phyloP scores from a whole-genome alignment of 2,888 invertebrate species.

The Ophonus ardosiacus region DNA sequence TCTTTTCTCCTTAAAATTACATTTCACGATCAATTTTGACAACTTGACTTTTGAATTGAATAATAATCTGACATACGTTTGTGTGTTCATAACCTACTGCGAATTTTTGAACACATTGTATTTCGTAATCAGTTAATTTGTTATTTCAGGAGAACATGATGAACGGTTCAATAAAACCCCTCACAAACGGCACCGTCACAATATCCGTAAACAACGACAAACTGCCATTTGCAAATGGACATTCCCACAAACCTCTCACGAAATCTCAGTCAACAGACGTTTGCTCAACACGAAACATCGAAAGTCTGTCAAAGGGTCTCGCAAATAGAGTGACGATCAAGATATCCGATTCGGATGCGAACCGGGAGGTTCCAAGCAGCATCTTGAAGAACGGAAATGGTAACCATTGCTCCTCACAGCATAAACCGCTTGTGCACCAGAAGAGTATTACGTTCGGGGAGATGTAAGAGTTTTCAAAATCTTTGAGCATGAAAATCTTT shows the following conservation, averaged over 20 bases:
- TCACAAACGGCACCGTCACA: constrained; percentile 73
- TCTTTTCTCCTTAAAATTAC: too few species aligned
- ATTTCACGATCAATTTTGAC: too few species aligned
- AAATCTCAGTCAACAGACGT: constrained; percentile 72
- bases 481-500: constrained; percentile 49
- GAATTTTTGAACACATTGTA: too few species aligned
- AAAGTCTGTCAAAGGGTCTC: constrained; percentile 67
- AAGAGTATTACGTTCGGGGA: constrained; percentile 76
- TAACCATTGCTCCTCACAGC: constrained; percentile 69
- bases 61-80: too few species aligned
- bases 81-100: too few species aligned
- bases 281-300: constrained; percentile 68
- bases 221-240: constrained; percentile 54
- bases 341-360: constrained; percentile 69
- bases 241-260: constrained; percentile 71
- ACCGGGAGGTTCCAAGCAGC: constrained; percentile 75
- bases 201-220: constrained; percentile 72
- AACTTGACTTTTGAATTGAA: too few species aligned
- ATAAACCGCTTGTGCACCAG: constrained; percentile 73
- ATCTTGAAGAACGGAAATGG: constrained; percentile 76
- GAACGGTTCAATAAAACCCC: constrained; percentile 71
- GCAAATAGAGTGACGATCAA: constrained; percentile 73
- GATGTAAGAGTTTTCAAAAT: constrained; percentile 72
- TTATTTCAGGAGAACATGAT: constrained; percentile 73
- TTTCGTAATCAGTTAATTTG: neutral